These are phyloP conservation scores for Antrozous pallidus DNA, from an alignment of 2,797 vertebrate species.

Conservation along the genomic window DNA sequence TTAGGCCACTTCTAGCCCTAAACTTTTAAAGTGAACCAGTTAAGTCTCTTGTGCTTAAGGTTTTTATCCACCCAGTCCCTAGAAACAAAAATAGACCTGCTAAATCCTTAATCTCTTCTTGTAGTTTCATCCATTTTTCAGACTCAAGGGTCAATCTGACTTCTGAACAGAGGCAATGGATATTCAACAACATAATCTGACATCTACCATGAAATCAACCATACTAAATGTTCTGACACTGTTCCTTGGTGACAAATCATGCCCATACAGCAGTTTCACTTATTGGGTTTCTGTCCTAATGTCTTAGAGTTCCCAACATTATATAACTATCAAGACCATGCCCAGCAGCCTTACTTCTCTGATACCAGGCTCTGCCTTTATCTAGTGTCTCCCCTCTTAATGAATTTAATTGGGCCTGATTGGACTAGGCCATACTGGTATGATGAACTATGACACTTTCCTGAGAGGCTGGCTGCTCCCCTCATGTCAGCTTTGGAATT, in stretches of 20 bases:
- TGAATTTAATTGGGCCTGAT: background rate
- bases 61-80: background rate
- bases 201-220: background rate
- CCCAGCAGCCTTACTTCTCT: background rate
- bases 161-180: background rate
- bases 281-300: background rate
- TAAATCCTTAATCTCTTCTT: background rate
- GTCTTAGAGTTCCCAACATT: background rate
- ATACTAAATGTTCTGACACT: background rate
- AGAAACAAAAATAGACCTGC: background rate
- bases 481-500: background rate
- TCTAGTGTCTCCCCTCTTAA: background rate
- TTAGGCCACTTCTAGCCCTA: background rate
- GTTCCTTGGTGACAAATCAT: background rate
- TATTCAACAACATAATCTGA: background rate
- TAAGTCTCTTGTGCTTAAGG: background rate
- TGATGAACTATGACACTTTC: background rate
- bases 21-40: background rate
- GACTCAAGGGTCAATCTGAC: background rate
- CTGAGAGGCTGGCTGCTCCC: background rate
- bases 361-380: background rate
- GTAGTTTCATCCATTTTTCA: background rate
- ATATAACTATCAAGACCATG: background rate
- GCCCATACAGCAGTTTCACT: background rate
- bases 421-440: background rate